Evolutionary conservation across 2,797 vertebrate genomes (phyloP).

Genomic region (Podarcis lilfordi): DNA sequence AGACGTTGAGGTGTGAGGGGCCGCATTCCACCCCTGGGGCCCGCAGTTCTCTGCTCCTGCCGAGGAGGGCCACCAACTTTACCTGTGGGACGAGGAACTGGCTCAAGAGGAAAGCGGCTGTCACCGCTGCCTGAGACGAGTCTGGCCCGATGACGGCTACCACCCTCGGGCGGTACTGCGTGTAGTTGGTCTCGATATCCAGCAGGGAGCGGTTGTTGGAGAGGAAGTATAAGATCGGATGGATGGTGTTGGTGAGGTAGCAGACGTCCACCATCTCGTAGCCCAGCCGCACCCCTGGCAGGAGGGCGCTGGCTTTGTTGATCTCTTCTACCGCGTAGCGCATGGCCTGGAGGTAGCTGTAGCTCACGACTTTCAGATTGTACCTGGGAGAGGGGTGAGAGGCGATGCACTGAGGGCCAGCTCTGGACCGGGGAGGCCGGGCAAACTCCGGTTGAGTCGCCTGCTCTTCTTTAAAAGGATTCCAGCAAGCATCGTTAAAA

Average conservation of each 20-base stretch:
- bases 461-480: too few species aligned
- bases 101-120: slow-evolving; percentile 78
- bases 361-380: slow-evolving; percentile 62
- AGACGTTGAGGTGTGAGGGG: background rate
- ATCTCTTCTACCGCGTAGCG: slow-evolving; percentile 83
- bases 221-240: slow-evolving; percentile 80
- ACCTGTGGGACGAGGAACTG: slow-evolving; percentile 85
- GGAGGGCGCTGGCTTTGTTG: slow-evolving; percentile 80
- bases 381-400: slow-evolving; percentile 32
- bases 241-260: slow-evolving; percentile 69
- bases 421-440: background rate
- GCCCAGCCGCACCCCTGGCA: slow-evolving; percentile 83
- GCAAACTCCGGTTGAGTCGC: background rate
- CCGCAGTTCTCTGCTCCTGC: background rate
- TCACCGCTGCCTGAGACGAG: slow-evolving; percentile 79
- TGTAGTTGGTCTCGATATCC: slow-evolving; percentile 51
- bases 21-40: background rate
- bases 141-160: slow-evolving; percentile 86
- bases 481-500: too few species aligned
- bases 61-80: background rate
- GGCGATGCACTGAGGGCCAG: fast-evolving
- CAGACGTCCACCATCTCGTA: slow-evolving; percentile 85
- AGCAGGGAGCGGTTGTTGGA: slow-evolving; percentile 6
- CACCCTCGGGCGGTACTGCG: slow-evolving; percentile 30
- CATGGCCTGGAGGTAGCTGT: slow-evolving; percentile 83